Base-by-base conservation (phyloP, 2,888 invertebrate genomes). In the Xanthia togata region DNA sequence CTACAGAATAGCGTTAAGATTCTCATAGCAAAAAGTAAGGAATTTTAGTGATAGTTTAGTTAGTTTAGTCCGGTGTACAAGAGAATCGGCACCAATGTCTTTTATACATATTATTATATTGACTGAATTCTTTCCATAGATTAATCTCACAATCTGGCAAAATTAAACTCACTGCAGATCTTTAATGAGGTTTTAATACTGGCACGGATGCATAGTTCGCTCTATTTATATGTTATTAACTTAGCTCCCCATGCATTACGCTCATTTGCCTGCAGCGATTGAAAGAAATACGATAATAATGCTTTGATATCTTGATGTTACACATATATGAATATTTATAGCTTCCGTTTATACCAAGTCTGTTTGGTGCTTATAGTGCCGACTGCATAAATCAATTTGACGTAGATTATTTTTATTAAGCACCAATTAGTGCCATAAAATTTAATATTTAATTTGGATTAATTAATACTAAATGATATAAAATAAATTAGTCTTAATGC, bases 211-310 rank as follows among this genome's bases (percentile, higher is more conserved):
- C 41, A 26, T 14, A 23, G 23, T 41, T 50, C 57, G 2, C 17
- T 35, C n/a, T 60, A n/a, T 9, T 6, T 1, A 6, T 50, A 57
- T 47, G 26, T 67, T 67, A 76, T 78, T 68, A 78, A 20, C 26
- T 76, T 2, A 23, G 4, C 4, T 73, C 38, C n/a, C 3, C 50
- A 35, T 14, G 23, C 35, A 41, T 35, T 76, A 35, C 20, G 17
- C 14, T 23, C 5, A 26, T 41, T 35, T 12, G 76, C 76, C 76
- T 23, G 23, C 12, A 76, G 76, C 70, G 23, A 70, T 53, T 53
- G 35, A 35, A 79, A 70, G 79, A 79, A 60, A 77, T 62, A 69
- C 53, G 31, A 79, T 69, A 50, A 50, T 64, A 64, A 73, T 44
- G 41, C 23, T 26, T 57, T 69, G 60, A 77, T 50, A 79, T 72